phyloP scores from a whole-genome alignment of 2,888 invertebrate species.

The Drosophila phalerata region DNA sequence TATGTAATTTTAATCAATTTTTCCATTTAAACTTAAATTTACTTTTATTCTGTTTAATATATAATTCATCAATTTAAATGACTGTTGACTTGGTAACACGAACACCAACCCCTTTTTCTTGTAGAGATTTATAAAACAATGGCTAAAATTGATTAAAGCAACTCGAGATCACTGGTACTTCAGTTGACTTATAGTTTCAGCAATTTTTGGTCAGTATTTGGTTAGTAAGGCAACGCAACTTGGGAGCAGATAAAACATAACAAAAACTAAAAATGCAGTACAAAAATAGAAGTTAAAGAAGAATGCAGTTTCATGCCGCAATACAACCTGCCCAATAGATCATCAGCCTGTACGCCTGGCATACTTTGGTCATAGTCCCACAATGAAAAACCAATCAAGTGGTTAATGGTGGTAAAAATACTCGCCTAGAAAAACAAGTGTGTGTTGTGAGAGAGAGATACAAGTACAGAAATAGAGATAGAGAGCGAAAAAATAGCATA shows the following conservation, averaged over 20 bases:
- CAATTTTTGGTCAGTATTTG: neutral
- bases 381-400: slow-evolving; percentile 90
- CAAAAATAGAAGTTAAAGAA: slow-evolving; percentile 32
- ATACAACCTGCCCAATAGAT: slow-evolving; percentile 93
- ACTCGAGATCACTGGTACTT: neutral
- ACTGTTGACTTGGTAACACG: too few relatives aligned
- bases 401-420: slow-evolving; percentile 91
- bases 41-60: too few relatives aligned
- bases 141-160: neutral
- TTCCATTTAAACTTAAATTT: too few relatives aligned
- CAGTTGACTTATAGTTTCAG: neutral
- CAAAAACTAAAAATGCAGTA: slow-evolving; percentile 41
- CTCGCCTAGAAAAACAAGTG: slow-evolving; percentile 87
- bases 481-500: slow-evolving; percentile 1
- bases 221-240: slow-evolving; percentile 15
- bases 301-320: slow-evolving; percentile 61
- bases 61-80: too few relatives aligned
- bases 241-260: slow-evolving; percentile 27
- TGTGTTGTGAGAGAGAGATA: slow-evolving; percentile 48
- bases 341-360: slow-evolving; percentile 92
- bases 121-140: too few relatives aligned
- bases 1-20: neutral
- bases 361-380: slow-evolving; percentile 95
- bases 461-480: slow-evolving; percentile 21
- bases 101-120: too few relatives aligned